phyloP scores from a whole-genome alignment of 1,140 invertebrate species.

The Dinothrombium tinctorium region DNA sequence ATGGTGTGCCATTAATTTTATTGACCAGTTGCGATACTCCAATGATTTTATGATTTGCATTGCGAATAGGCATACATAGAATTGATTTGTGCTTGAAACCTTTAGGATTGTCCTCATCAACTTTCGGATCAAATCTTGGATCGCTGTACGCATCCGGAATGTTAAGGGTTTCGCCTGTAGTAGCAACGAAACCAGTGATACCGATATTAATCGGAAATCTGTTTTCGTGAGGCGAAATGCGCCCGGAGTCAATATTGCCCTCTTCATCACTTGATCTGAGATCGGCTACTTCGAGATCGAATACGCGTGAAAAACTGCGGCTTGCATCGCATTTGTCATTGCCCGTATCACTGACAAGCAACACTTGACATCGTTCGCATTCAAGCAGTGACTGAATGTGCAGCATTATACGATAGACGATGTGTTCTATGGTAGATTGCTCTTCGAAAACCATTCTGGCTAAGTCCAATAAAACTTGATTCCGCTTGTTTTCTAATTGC shows the following conservation, averaged over 20 bases:
- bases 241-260: neutral
- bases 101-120: slow-evolving; percentile 10
- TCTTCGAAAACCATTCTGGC: slow-evolving; percentile 90
- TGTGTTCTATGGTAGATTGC: slow-evolving; percentile 81
- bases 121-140: slow-evolving; percentile 56
- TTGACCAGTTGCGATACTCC: slow-evolving; percentile 84
- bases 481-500: slow-evolving; percentile 74
- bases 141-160: slow-evolving; percentile 75
- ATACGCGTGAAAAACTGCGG: slow-evolving; percentile 64
- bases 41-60: slow-evolving; percentile 58
- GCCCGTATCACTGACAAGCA: slow-evolving; percentile 40
- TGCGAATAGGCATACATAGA: slow-evolving; percentile 74
- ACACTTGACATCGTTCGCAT: slow-evolving; percentile 70
- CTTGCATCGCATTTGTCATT: neutral
- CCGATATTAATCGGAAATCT: slow-evolving; percentile 88
- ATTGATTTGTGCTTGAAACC: slow-evolving; percentile 54
- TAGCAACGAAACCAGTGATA: slow-evolving; percentile 57
- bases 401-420: slow-evolving; percentile 76
- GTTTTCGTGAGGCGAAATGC: slow-evolving; percentile 43
- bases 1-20: slow-evolving; percentile 63
- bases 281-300: slow-evolving; percentile 62
- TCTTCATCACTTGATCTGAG: slow-evolving; percentile 3
- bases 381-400: slow-evolving; percentile 81
- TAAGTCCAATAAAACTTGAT: slow-evolving; percentile 77
- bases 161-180: slow-evolving; percentile 51